phyloP scores from a whole-genome alignment of 2,113 vertebrate genomes.

The Polypterus senegalus region DNA sequence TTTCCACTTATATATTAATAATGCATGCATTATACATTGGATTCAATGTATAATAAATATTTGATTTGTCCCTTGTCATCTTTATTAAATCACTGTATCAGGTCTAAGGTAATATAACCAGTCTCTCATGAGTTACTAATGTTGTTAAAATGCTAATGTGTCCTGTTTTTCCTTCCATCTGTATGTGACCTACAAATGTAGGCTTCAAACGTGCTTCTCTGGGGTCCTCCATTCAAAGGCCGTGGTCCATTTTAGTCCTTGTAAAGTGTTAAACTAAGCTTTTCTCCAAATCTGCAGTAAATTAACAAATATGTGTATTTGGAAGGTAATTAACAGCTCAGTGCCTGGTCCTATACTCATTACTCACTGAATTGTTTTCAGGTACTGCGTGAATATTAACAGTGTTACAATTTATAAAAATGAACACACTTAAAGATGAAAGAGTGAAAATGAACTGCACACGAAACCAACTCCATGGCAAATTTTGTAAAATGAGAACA shows the following conservation, averaged over 20 bases:
- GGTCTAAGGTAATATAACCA: neutral
- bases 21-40: conserved; percentile 8
- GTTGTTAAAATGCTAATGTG: conserved; percentile 9
- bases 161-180: conserved; percentile 4
- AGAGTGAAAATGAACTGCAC: too few relatives aligned
- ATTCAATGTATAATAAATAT: conserved; percentile 10
- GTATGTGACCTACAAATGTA: conserved; percentile 6
- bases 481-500: too few relatives aligned
- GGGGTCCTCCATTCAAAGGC: neutral
- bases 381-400: too few relatives aligned
- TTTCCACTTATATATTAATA: conserved; percentile 13
- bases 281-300: too few relatives aligned
- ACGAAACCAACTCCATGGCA: too few relatives aligned
- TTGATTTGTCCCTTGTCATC: conserved; percentile 5
- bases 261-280: too few relatives aligned
- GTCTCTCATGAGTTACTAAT: neutral
- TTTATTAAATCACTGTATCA: conserved; percentile 4
- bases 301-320: too few relatives aligned
- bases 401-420: too few relatives aligned
- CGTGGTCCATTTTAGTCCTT: neutral
- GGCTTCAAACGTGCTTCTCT: neutral
- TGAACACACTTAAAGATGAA: too few relatives aligned
- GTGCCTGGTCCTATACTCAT: too few relatives aligned
- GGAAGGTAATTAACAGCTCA: too few relatives aligned
- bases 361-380: too few relatives aligned